Evolutionary conservation across 1,140 invertebrate species (phyloP).

Genomic region (Bombus fervidus): DNA sequence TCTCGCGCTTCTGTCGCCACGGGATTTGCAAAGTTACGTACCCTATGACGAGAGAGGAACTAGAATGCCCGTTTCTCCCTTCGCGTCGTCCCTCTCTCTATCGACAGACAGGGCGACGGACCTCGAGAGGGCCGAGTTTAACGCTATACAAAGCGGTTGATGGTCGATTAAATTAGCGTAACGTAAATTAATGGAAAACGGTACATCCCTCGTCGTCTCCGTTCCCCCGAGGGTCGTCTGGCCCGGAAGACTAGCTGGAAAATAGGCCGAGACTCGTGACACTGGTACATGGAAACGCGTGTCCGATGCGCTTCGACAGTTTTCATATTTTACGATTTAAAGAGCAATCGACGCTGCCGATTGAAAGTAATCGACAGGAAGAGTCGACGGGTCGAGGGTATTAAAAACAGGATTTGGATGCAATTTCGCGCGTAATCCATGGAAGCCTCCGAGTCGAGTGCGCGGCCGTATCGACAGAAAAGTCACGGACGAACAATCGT

Average conservation of each 20-base stretch:
- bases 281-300: not conserved
- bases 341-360: constrained; percentile 57
- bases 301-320: constrained; percentile 54
- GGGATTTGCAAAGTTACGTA: no score
- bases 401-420: constrained; percentile 60
- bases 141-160: not conserved
- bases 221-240: no score
- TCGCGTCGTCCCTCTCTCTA: not conserved
- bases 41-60: not conserved
- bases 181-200: constrained; percentile 10
- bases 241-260: not conserved
- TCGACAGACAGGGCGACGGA: no score
- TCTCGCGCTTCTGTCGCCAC: not conserved
- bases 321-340: constrained; percentile 60
- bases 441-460: constrained; percentile 32
- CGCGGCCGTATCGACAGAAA: constrained; percentile 30
- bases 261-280: not conserved
- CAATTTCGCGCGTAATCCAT: constrained; percentile 49
- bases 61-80: not conserved
- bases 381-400: constrained; percentile 58
- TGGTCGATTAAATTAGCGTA: constrained; percentile 28
- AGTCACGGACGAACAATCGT: constrained; percentile 20
- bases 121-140: not conserved
- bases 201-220: not conserved
- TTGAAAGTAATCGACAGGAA: constrained; percentile 63